Percentiles rank a stretch among this genome's conserved stretches.
These are phyloP conservation scores for Petrolisthes cinctipes DNA, from an alignment of 2,888 invertebrate genomes.

Conservation along the genomic window DNA sequence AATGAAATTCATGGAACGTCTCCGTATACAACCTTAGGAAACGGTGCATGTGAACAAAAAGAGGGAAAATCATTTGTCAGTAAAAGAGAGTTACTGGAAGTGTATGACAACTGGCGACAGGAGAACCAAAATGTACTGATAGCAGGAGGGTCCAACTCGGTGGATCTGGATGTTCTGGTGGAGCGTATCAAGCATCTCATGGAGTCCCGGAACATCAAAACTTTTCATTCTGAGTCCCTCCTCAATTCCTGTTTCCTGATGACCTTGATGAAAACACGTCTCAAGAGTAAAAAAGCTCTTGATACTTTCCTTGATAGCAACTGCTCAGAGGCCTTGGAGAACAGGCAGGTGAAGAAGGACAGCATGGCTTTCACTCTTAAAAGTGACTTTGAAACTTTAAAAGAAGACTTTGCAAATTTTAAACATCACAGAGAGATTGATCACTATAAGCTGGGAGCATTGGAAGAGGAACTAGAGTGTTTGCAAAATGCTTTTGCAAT, in stretches of 20 bases:
- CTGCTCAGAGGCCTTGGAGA: conserved; percentile 39
- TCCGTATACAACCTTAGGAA: neutral
- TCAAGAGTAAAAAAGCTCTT: conserved; percentile 25
- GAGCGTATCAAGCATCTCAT: conserved; percentile 39
- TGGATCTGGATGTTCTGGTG: conserved; percentile 41
- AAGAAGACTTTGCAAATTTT: neutral
- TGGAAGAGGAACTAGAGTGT: conserved; percentile 21
- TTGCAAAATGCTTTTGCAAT: neutral
- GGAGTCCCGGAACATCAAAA: conserved; percentile 11
- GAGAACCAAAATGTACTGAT: conserved; percentile 45
- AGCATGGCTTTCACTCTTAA: neutral
- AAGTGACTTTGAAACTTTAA: conserved; percentile 14
- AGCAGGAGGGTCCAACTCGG: conserved; percentile 34
- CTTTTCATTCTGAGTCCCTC: conserved; percentile 51
- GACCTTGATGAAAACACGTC: conserved; percentile 34
- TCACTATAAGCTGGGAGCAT: conserved; percentile 3
- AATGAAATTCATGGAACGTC: conserved; percentile 12
- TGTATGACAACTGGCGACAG: conserved; percentile 60
- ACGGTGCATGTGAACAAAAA: neutral
- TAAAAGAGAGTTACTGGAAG: conserved; percentile 41
- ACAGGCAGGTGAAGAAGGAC: conserved; percentile 29
- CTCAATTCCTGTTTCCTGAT: conserved; percentile 56
- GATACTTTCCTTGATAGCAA: conserved; percentile 30
- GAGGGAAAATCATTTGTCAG: neutral
- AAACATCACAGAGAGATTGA: conserved; percentile 1